A percentile compares a stretch with the other conserved stretches of the same genome.
phyloP scores from a whole-genome alignment of 1,140 invertebrate species.

The Calliopsis andreniformis region DNA sequence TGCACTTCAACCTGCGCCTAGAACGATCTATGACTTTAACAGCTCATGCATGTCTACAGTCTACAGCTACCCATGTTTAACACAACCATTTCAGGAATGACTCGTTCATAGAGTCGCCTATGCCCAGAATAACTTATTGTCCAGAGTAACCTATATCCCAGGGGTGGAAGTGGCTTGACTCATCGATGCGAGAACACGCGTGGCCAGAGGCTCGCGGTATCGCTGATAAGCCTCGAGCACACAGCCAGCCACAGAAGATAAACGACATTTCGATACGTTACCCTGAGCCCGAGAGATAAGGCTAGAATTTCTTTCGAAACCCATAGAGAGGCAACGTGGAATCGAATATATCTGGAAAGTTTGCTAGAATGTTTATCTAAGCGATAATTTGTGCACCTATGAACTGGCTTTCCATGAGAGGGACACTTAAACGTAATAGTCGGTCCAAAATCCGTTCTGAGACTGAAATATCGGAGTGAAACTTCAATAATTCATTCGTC shows the following conservation, averaged over 20 bases:
- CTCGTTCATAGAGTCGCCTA: conserved; percentile 10
- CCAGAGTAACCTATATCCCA: background rate
- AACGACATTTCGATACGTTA: conserved; percentile 34
- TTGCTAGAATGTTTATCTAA: too few species aligned
- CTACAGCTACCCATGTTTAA: background rate
- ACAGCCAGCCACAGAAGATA: conserved; percentile 12
- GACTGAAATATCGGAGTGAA: background rate
- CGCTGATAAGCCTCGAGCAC: conserved; percentile 34
- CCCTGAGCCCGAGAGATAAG: conserved; percentile 21
- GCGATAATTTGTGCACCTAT: too few species aligned
- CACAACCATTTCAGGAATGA: background rate
- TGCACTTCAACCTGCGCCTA: conserved; percentile 12
- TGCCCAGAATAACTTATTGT: conserved; percentile 12
- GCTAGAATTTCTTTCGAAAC: conserved; percentile 12
- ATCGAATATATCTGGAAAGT: too few species aligned
- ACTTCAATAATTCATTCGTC: background rate
- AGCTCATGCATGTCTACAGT: too few species aligned
- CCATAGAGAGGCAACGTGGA: background rate
- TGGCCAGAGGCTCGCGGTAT: conserved; percentile 25
- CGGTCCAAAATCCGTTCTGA: too few species aligned
- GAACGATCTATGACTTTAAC: background rate
- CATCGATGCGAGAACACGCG: conserved; percentile 26
- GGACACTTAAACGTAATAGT: too few species aligned
- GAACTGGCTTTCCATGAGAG: too few species aligned
- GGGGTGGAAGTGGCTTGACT: conserved; percentile 23